Evolutionary conservation across 2,113 vertebrate species (phyloP).

Genomic region (Echinops telfairi): DNA sequence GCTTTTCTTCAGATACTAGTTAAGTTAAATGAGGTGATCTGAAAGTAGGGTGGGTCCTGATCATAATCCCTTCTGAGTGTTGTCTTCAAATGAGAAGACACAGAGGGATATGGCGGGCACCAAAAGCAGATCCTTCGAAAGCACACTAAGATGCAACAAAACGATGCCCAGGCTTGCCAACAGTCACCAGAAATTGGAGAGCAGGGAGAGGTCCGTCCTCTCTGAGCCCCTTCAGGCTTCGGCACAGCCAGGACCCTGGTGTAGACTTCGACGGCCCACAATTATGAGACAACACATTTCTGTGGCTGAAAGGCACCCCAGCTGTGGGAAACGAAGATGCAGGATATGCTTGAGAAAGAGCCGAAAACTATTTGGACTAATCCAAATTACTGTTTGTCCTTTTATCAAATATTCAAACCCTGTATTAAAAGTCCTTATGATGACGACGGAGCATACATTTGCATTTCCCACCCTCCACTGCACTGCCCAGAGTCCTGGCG

Average conservation of each 20-base stretch:
- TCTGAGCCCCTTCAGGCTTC: background rate
- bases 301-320: too few relatives aligned
- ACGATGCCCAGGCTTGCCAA: background rate
- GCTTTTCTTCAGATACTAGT: background rate
- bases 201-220: background rate
- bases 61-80: background rate
- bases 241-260: background rate
- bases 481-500: background rate
- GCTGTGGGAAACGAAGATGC: too few relatives aligned
- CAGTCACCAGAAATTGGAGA: background rate
- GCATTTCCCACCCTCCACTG: background rate
- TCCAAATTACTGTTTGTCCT: slow-evolving; percentile 2
- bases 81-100: background rate
- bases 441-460: slow-evolving; percentile 16
- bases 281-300: too few relatives aligned
- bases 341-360: background rate
- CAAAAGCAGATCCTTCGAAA: background rate
- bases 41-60: background rate
- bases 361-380: slow-evolving; percentile 25
- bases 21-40: background rate
- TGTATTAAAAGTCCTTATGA: slow-evolving; percentile 18
- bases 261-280: too few relatives aligned
- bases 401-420: slow-evolving; percentile 30
- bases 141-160: background rate
- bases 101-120: background rate